Percentiles rank a stretch among this genome's conserved stretches.
These are phyloP conservation scores for Conopomorpha cramerella DNA, from an alignment of 1,140 invertebrate species.

Conservation along the genomic window DNA sequence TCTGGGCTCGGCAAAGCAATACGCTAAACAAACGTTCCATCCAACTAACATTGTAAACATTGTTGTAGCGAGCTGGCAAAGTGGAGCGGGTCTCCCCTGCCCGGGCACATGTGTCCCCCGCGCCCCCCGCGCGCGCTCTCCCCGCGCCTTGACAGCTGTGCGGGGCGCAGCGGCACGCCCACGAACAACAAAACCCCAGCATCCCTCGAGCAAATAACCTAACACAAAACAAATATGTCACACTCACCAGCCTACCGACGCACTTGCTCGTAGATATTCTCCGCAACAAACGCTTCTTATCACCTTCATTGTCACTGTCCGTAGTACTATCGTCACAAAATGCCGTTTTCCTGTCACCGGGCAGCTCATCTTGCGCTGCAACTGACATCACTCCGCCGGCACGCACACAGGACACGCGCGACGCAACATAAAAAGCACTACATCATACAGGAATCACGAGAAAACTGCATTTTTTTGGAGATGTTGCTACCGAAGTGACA, in stretches of 20 bases:
- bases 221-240: background rate
- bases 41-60: conserved; percentile 9
- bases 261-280: conserved; percentile 52
- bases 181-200: conserved; percentile 5
- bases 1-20: too few relatives aligned
- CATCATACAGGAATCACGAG: conserved; percentile 46
- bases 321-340: conserved; percentile 42
- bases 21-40: background rate
- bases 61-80: conserved; percentile 11
- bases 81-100: conserved; percentile 8
- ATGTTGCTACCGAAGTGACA: conserved; percentile 42
- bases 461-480: conserved; percentile 36
- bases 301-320: conserved; percentile 48
- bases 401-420: conserved; percentile 23
- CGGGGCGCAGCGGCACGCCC: conserved; percentile 23
- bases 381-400: conserved; percentile 42
- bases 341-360: conserved; percentile 22
- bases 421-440: conserved; percentile 36
- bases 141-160: conserved; percentile 15
- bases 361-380: conserved; percentile 18
- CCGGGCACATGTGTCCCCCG: conserved; percentile 30
- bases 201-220: background rate
- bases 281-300: conserved; percentile 32
- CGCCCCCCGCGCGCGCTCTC: conserved; percentile 13
- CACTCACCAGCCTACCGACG: conserved; percentile 44